phyloP scores from a whole-genome alignment of 2,888 invertebrate species.

The Norana najaformis region DNA sequence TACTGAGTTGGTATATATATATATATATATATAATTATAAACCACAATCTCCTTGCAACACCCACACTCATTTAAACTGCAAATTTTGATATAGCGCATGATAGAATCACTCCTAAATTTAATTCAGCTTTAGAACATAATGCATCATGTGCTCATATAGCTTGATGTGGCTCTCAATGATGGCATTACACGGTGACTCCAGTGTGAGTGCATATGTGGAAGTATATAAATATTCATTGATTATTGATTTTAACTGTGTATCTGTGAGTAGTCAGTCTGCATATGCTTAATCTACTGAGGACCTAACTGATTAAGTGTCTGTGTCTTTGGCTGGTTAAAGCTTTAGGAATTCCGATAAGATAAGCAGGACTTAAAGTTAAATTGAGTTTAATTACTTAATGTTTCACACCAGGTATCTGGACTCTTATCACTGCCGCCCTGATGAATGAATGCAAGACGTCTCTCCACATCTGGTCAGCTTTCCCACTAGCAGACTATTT shows the following conservation, averaged over 20 bases:
- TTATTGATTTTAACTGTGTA: background rate
- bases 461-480: background rate
- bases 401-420: background rate
- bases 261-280: background rate
- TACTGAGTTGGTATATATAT: too few relatives aligned
- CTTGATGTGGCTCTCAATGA: too few relatives aligned
- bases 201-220: too few relatives aligned
- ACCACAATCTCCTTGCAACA: too few relatives aligned
- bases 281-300: conserved; percentile 1
- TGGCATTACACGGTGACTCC: too few relatives aligned
- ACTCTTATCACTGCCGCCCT: background rate
- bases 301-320: background rate
- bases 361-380: background rate
- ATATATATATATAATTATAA: too few relatives aligned
- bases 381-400: background rate
- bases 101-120: too few relatives aligned
- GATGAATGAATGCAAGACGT: background rate
- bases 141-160: too few relatives aligned
- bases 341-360: background rate
- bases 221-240: background rate
- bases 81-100: too few relatives aligned
- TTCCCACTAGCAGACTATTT: background rate
- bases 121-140: too few relatives aligned
- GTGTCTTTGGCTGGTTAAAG: background rate
- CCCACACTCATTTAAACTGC: too few relatives aligned